Base-by-base conservation (phyloP, 2,888 invertebrate genomes). In the Cephus pulcher region DNA sequence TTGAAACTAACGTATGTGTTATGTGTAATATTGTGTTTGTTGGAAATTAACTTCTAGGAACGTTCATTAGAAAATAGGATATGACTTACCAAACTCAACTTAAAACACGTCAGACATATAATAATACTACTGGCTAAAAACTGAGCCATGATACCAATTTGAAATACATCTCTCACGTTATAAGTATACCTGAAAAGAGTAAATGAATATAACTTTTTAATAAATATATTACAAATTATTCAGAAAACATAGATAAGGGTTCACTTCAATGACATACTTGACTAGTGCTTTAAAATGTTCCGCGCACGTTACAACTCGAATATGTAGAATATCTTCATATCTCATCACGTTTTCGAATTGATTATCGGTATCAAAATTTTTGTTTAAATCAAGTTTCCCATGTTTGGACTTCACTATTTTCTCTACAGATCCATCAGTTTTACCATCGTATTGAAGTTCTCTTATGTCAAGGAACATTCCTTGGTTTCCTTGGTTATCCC, bases 81-180 rank as follows among this genome's bases (percentile, higher is more conserved):
- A n/a, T 12, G 76, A 81, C 81, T 84, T 84, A 91, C 91, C 87
- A 89, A 80, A 74, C 89, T 89, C 80, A 92, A 84, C 83, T 91
- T 88, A 80, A 91, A 91, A 77, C 90, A 88, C 11, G 91, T 91
- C 23, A 91, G 84, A 81, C 92, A 92, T 30, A 92, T 87, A 40
- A 92, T 90, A 6, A 90, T 81, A 12, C 87, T 84, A 40, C 89
- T 89, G 9, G 89, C 87, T 1, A 86, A 71, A 75, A 92, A 91
- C 82, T 92, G 92, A 11, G 84, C 84, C 71, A 91, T 84, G n/a
- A 89, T 84, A 12, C 86, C 83, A 73, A 84, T 82, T 30, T 85
- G 84, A 80, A 89, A 90, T 12, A 89, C 83, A 34, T 83, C 82
- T 34, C 89, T 87, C 23, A 81, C 3, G 33, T 81, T 83, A 91